phyloP scores from a whole-genome alignment of 2,797 vertebrate species.

The Bufotes viridis region DNA sequence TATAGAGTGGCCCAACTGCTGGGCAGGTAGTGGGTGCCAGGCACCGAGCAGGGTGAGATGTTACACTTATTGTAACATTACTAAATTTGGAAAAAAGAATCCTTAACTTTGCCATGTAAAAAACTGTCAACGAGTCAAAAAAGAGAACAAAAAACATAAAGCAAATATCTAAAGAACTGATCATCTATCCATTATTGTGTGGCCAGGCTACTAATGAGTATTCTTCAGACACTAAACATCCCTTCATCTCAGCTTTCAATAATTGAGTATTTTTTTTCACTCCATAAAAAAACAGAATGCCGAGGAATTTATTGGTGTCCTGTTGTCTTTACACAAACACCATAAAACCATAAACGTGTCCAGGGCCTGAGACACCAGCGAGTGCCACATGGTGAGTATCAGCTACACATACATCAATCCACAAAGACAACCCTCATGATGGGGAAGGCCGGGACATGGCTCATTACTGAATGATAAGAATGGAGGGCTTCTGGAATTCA shows the following conservation, averaged over 20 bases:
- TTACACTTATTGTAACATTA: too few relatives aligned
- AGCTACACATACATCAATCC: slow-evolving; percentile 38
- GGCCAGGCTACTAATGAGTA: not conserved
- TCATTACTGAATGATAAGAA: not conserved
- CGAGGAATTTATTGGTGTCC: slow-evolving; percentile 60
- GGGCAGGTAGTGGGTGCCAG: not conserved
- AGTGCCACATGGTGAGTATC: slow-evolving; percentile 31
- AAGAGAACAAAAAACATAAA: not conserved
- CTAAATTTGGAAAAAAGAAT: too few relatives aligned
- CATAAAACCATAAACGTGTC: slow-evolving; percentile 58
- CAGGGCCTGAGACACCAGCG: slow-evolving; percentile 16
- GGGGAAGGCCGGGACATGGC: not conserved
- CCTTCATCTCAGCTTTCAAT: slow-evolving; percentile 33
- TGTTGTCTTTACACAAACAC: slow-evolving; percentile 56
- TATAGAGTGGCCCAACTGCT: not conserved
- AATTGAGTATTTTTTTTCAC: slow-evolving; percentile 28
- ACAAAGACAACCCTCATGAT: slow-evolving; percentile 8
- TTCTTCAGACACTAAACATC: slow-evolving; percentile 40
- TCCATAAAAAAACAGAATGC: slow-evolving; percentile 39
- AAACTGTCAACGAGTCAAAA: not conserved
- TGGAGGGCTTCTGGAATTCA: not conserved
- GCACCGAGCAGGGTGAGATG: not conserved
- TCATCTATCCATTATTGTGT: not conserved
- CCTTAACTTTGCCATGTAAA: not conserved
- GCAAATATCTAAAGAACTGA: not conserved